Evolutionary conservation across 2,113 vertebrate genomes (phyloP), one percentile per base, ranked within the genome.

Genomic region (Heterotilapia buettikoferi): DNA sequence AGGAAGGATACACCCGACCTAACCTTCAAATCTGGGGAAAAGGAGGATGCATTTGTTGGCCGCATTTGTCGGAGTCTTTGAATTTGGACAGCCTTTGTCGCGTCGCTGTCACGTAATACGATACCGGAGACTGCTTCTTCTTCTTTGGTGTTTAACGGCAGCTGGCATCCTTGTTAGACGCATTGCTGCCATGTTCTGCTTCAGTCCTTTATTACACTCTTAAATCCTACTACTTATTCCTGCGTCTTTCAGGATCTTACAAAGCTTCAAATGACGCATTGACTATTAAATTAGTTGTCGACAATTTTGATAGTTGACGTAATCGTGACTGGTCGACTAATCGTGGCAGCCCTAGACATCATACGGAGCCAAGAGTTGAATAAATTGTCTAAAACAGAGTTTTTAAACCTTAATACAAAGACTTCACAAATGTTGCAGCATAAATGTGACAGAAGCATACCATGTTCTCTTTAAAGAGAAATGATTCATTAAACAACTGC

Each of bases 31-130:
- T 16, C 14, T 59, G 13, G 24, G 56, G 26, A 59, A 59, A 16
- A 59, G 13, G 56, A 59, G 24, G 56, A 29, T 24, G 31, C 14
- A 59, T 59, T 59, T 59, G 26, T 31, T 3, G 0, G 8, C 0
- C 2, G 8, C 57, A 61, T 61, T 61, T 31, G 56, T 0, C 0
- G 26, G 2, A 59, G 57, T 61, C 14, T 31, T 9, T 31, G 0
- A 31, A 61, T 61, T 61, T 61, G 26, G 57, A 61, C 57, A 33
- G 29, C 29, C 57, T 61, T 33, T 6, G 29, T 31, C 6, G 16
- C 29, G 6, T 63, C 0, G 0, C 16, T 63, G 59, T 33, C 57
- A 61, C 9, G 1, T 33, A 61, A 61, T 19, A 2, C 26, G 9
- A 18, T 0, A 26, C 53, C 0, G 10, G 53, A 57, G 13, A 59